Evolutionary conservation across 1,140 invertebrate species (phyloP).

Genomic region (Heliconius nattereri): DNA sequence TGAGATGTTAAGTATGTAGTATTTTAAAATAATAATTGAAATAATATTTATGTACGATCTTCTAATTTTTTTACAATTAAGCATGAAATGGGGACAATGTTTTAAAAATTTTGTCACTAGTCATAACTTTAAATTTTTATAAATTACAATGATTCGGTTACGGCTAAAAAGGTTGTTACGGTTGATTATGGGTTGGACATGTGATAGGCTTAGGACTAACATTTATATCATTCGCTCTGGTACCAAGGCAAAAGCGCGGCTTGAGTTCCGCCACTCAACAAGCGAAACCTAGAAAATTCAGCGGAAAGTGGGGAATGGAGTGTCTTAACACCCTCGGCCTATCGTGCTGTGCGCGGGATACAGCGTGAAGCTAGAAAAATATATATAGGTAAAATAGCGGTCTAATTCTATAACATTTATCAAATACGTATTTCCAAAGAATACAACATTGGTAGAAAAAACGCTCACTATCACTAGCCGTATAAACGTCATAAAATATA

Average conservation of each 20-base stretch:
- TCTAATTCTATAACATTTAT: not conserved
- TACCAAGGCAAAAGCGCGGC: not conserved
- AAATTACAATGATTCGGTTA: too few relatives aligned
- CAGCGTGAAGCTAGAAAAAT: not conserved
- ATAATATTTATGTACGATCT: too few relatives aligned
- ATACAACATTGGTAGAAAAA: not conserved
- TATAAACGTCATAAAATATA: not conserved
- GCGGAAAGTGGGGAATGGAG: not conserved
- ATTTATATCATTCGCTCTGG: too few relatives aligned
- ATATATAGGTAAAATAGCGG: not conserved
- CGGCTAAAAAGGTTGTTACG: too few relatives aligned
- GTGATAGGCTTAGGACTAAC: too few relatives aligned
- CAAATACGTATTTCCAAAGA: not conserved
- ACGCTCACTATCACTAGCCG: not conserved
- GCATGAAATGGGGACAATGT: too few relatives aligned
- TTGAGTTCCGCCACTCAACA: not conserved
- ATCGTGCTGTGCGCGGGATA: not conserved
- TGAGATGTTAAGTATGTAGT: too few relatives aligned
- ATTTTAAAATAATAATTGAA: too few relatives aligned
- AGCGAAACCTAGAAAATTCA: not conserved
- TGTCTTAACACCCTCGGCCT: not conserved
- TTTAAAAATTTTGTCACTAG: too few relatives aligned
- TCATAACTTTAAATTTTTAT: too few relatives aligned
- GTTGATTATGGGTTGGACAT: too few relatives aligned
- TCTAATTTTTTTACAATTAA: too few relatives aligned